Evolutionary conservation across 2,888 invertebrate species (phyloP), one percentile per base, ranked within the genome.

Genomic region (Drosophila hamatofila): DNA sequence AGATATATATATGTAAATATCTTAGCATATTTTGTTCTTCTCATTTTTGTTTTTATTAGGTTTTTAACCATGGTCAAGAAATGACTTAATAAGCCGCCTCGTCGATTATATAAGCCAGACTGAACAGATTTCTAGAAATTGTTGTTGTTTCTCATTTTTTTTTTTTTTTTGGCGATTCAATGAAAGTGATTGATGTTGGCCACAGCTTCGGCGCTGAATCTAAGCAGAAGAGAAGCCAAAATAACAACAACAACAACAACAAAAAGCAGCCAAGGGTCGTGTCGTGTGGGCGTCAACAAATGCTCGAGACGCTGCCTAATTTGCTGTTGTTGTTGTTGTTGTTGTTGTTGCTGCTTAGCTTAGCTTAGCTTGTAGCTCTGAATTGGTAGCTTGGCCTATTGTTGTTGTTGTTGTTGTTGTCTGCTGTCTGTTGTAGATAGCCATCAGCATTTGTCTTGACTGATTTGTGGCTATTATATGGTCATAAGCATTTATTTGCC

Each of bases 111-210:
- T 78, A 79, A 75, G 52, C 42, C 60, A 61, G 61, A 65, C 39
- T 49, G 49, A 55, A 35, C 52, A 52, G 35, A 52, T 37, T 54
- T 54, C 37, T 62, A 69, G 52, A 77, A 67, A 42, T 27, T 54
- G 51, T 49, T 61, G 59, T 55, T 61, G 1, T 55, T 60, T 33
- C 37, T 66, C 70, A 69, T 37, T 44, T 75, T 72, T 42, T 44
- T 30, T 2, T 58, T 57, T 44, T 49, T 71, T 78, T 75, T 75
- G 72, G 72, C 71, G 75, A 85, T 88, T 83, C 85, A 87, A 87
- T 85, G 89, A 88, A 88, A 88, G 87, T 88, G 87, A 88, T 88
- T 89, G 85, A 89, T 88, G 88, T 88, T 78, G 80, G 80, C 63
- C 72, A 80, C 72, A 72, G 73, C 67, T 74, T 75, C 58, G 75